These are phyloP conservation scores for Phyllostomus hastatus DNA, from an alignment of 2,113 vertebrate species.

Conservation along the genomic window DNA sequence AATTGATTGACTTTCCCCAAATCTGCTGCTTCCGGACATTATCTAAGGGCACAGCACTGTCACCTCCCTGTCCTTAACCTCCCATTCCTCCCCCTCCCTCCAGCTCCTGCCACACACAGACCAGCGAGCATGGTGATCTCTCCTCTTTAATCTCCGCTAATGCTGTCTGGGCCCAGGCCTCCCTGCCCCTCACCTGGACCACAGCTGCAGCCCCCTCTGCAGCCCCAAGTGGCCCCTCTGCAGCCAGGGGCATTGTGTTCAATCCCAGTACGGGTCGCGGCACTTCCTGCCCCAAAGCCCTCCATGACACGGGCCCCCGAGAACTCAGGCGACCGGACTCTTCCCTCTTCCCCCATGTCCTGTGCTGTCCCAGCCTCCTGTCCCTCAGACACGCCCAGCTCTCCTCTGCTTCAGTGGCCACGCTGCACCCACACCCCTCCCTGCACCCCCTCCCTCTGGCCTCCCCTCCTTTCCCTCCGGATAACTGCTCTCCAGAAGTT, in stretches of 20 bases:
- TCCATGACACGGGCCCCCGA: not conserved
- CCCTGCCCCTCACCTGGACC: too few relatives aligned
- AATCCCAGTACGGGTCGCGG: not conserved
- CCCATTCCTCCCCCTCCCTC: not conserved
- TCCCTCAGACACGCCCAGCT: not conserved
- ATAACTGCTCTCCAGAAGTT: not conserved
- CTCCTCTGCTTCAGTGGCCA: not conserved
- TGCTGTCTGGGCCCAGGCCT: not conserved
- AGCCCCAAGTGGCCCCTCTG: not conserved
- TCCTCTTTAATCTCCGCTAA: not conserved
- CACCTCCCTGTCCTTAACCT: not conserved
- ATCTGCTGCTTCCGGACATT: not conserved
- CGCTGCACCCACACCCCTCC: not conserved
- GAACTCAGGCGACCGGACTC: not conserved
- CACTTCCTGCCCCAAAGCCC: not conserved
- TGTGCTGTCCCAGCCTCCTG: fast-evolving
- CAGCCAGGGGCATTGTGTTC: not conserved
- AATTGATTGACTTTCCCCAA: not conserved
- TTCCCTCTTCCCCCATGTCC: too few relatives aligned
- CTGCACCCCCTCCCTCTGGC: not conserved
- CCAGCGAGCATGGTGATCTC: not conserved
- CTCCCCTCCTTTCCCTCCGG: not conserved
- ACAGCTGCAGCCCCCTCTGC: not conserved
- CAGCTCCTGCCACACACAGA: not conserved
- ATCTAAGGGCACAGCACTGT: not conserved